A percentile compares a stretch with the other conserved stretches of the same genome.
Conservation (phyloP, 2,113 vertebrate genomes). For the Cygnus buccinator region DNA sequence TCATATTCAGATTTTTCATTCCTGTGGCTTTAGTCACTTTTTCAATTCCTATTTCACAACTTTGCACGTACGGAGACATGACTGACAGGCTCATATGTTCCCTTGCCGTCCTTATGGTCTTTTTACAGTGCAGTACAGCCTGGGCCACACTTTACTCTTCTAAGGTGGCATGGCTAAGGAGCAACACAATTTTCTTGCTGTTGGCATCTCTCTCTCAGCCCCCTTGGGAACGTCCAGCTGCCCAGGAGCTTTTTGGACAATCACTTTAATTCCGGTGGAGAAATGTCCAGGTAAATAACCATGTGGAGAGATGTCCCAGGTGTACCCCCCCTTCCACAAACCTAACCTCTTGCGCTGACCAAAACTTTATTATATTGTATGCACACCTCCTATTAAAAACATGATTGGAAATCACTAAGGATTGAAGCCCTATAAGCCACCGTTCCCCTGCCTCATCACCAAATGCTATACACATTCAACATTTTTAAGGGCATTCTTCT, state of each 20-base stretch:
- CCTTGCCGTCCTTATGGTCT: not conserved
- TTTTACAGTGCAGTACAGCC: not conserved
- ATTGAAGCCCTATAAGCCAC: not conserved
- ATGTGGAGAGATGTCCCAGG: not conserved
- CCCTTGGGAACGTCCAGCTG: not conserved
- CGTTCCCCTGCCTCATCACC: not conserved
- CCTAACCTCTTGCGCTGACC: not conserved
- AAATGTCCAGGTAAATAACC: too few species aligned
- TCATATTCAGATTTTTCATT: not conserved
- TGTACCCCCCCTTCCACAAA: not conserved
- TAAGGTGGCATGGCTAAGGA: not conserved
- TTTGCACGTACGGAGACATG: accelerated
- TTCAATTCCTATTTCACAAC: not conserved
- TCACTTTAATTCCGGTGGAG: not conserved
- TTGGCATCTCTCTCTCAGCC: not conserved
- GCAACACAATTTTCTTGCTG: not conserved
- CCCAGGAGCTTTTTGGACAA: not conserved
- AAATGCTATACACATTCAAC: not conserved
- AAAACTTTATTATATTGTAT: not conserved
- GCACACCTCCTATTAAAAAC: not conserved
- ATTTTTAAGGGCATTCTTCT: not conserved
- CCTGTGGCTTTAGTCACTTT: not conserved
- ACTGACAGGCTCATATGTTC: not conserved
- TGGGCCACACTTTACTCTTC: accelerated
- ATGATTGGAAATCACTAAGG: not conserved